Base-by-base conservation (phyloP, 2,888 invertebrate genomes). In the Plebejus melissa region DNA sequence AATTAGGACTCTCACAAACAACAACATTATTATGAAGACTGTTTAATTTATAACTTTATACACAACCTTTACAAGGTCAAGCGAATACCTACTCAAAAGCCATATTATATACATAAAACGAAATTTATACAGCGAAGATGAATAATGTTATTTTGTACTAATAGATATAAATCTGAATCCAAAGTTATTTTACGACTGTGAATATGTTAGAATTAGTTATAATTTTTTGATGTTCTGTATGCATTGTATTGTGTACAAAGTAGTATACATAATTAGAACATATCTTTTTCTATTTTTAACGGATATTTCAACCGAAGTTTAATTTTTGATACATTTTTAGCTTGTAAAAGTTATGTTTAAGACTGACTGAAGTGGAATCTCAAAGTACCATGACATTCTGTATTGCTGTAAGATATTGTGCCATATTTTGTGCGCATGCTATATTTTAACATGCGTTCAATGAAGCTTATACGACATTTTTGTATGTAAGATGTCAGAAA, bases 171-270 rank as follows among this genome's bases (percentile, higher is more conserved):
- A 72, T 72, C 32, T 16, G 54, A 72, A 72, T 32, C 72, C 72
- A 72, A 72, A 72, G 72, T 50, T 72, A 54, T 72, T 54, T 72
- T 54, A 72, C 72, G 72, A 72, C 50, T 54, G 71, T 71, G 72
- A 72, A 32, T 72, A 72, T 54, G 50, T 28, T 72, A 72, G 72
- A 28, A 50, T 72, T 28, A 72, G 72, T 70, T 41, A 36, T 50
- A 11, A 46, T 32, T 50, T 50, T 50, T 72, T 28, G 50, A 16
- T 54, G 54, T 72, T 32, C 28, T 13, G 32, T 54, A 54, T 50
- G 28, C 13, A 36, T 13, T 32, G 4, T 65, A 36, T 13, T 36
- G 54, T 54, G 54, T 54, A 54, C 16, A 16, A 54, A 32, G 5
- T 36, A 36, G 32, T 36, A 46, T 46, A 65, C 65, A 65, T 13